These are phyloP conservation scores for Plodia interpunctella DNA, from an alignment of 1,140 invertebrate species.

Conservation along the genomic window DNA sequence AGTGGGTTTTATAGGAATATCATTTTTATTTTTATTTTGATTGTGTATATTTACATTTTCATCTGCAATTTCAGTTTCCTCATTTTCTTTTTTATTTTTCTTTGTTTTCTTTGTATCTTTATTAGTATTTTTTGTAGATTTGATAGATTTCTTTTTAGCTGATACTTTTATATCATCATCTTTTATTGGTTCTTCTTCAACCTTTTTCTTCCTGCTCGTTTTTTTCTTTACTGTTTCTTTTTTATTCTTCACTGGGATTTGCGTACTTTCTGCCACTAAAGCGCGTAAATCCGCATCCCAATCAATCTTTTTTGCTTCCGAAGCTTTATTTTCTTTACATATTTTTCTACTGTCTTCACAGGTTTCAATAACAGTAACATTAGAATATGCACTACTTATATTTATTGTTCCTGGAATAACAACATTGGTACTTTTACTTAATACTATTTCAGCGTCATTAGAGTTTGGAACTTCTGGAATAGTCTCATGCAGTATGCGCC, in stretches of 20 bases:
- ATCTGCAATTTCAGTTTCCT: not conserved
- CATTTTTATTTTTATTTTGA: constrained; percentile 10
- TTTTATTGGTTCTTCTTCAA: constrained; percentile 12
- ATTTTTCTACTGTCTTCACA: constrained; percentile 21
- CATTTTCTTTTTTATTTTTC: not conserved
- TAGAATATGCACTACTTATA: not conserved
- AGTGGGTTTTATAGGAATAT: constrained; percentile 34
- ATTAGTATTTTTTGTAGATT: constrained; percentile 28
- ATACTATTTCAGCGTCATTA: constrained; percentile 23
- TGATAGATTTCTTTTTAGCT: constrained; percentile 25
- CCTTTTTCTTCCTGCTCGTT: constrained; percentile 27
- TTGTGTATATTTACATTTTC: too few relatives aligned
- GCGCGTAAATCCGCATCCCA: constrained; percentile 62
- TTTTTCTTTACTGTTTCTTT: constrained; percentile 17
- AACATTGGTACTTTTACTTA: constrained; percentile 25
- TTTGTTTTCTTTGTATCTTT: constrained; percentile 32
- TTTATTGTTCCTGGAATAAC: not conserved
- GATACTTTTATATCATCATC: constrained; percentile 16
- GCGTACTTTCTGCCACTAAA: constrained; percentile 24
- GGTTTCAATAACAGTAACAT: not conserved
- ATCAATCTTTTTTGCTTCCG: constrained; percentile 36
- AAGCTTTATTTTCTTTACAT: constrained; percentile 23
- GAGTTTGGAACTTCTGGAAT: constrained; percentile 37
- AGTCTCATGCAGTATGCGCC: constrained; percentile 56
- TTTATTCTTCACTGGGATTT: constrained; percentile 15